Evolutionary conservation across 2,113 vertebrate genomes (phyloP), one percentile per base, ranked within the genome.

Genomic region (Penelope pileata): DNA sequence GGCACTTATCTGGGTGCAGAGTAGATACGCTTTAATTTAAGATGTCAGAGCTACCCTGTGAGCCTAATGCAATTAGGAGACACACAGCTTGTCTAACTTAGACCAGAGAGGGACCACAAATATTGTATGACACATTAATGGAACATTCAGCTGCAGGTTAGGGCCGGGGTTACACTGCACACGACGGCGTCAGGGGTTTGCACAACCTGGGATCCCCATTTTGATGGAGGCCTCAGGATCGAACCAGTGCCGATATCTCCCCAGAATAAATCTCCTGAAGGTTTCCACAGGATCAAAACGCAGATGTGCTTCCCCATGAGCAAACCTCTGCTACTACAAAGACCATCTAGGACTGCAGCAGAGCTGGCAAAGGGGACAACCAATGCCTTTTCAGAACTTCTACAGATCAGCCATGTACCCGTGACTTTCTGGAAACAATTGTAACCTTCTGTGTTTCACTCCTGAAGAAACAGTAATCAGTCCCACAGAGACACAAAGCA

Each of bases 31-130:
- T 90, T 90, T 88, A 38, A 90, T 91, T 90, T 86, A 21, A 86
- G 74, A 79, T 6, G 84, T 50, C 94, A 77, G 78, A 16, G 5
- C 6, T 69, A 36, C 89, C 84, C 78, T 32, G 6, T 0, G 16
- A 95, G 82, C 87, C 88, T 48, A 14, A 17, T 51, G 94, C 91
- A 92, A 95, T 95, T 94, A 91, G 83, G 72, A 19, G 90, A 4
- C 54, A 95, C 91, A 77, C 93, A 94, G 93, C 32, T 12, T n/a
- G 45, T 24, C 86, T 27, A 27, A 59, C 80, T 36, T 40, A 92
- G 79, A 30, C 9, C 15, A 3, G n/a, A 88, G 85, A 76, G 62
- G 29, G 36, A 66, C 63, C 22, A 90, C 95, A 83, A 95, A 96
- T 85, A 87, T 77, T 54, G 5, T 7, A 2, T 90, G 96, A 90